Evolutionary conservation across 2,113 vertebrate genomes (phyloP).

Genomic region (Rhegmatorhina hoffmannsi): DNA sequence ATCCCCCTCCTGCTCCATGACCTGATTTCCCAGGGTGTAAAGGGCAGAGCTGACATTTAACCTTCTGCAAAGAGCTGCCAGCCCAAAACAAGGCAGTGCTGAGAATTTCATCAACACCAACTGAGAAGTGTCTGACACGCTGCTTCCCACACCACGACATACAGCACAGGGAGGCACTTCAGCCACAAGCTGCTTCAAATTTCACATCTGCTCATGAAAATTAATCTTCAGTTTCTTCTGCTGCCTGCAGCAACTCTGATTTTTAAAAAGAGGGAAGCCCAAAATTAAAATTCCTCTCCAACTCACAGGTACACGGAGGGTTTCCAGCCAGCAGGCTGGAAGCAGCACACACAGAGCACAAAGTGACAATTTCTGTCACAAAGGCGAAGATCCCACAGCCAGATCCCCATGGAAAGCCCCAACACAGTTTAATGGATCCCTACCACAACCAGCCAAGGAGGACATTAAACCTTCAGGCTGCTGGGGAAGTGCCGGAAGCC

Average conservation of each 20-base stretch:
- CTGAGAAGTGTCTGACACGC: fast-evolving
- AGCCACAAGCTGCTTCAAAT: not conserved
- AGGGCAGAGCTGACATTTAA: constrained; percentile 29
- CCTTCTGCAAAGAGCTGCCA: not conserved
- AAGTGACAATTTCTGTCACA: not conserved
- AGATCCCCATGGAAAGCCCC: not conserved
- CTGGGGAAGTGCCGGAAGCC: not conserved
- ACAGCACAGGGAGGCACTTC: not conserved
- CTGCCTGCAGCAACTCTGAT: not conserved
- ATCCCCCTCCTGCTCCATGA: not conserved
- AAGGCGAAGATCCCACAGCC: not conserved
- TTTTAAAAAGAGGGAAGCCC: not conserved
- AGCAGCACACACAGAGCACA: not conserved
- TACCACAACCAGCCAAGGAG: not conserved
- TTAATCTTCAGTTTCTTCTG: not conserved
- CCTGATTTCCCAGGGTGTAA: not conserved
- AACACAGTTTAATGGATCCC: not conserved
- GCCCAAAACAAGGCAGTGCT: not conserved
- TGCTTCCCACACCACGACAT: not conserved
- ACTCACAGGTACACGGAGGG: fast-evolving
- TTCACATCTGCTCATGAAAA: not conserved
- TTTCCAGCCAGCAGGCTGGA: not conserved
- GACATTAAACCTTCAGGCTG: not conserved
- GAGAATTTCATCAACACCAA: fast-evolving
- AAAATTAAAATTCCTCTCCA: not conserved